Evolutionary conservation across 2,797 vertebrate species (phyloP).

Genomic region (Coreius guichenoti): DNA sequence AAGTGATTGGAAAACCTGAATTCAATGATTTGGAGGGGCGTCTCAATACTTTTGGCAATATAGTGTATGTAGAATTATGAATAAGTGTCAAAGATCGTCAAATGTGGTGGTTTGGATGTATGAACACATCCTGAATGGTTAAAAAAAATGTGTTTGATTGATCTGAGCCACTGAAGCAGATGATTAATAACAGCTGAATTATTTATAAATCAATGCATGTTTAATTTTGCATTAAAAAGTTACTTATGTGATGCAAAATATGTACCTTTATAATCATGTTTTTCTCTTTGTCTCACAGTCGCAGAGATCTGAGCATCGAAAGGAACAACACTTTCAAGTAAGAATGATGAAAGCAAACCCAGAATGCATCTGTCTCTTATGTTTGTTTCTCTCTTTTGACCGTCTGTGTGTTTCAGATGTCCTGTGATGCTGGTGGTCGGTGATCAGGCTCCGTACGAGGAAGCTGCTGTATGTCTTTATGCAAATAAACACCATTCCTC

Average conservation of each 20-base stretch:
- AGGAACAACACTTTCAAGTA: constrained; percentile 88
- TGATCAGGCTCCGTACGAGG: constrained; percentile 90
- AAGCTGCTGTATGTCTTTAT: constrained; percentile 83
- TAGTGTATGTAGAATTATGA: background rate
- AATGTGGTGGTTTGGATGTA: background rate
- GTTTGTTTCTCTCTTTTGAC: background rate
- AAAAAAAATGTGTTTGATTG: background rate
- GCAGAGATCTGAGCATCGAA: constrained; percentile 87
- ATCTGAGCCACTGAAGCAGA: background rate
- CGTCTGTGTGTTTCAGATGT: constrained; percentile 75
- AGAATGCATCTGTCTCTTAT: background rate
- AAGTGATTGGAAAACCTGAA: no score
- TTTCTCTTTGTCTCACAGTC: constrained; percentile 71
- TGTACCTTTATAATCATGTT: background rate
- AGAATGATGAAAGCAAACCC: constrained; percentile 53
- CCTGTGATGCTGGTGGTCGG: constrained; percentile 93
- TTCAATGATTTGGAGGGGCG: no score
- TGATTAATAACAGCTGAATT: background rate
- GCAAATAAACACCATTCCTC: background rate
- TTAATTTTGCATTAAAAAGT: background rate
- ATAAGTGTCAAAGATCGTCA: background rate
- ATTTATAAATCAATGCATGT: background rate
- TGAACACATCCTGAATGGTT: background rate
- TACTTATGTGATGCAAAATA: background rate
- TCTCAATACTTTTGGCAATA: no score